A percentile compares a stretch with the other conserved stretches of the same genome.
Evolutionary conservation across 2,797 vertebrate species (phyloP).

Genomic region (Ctenopoma multispine): DNA sequence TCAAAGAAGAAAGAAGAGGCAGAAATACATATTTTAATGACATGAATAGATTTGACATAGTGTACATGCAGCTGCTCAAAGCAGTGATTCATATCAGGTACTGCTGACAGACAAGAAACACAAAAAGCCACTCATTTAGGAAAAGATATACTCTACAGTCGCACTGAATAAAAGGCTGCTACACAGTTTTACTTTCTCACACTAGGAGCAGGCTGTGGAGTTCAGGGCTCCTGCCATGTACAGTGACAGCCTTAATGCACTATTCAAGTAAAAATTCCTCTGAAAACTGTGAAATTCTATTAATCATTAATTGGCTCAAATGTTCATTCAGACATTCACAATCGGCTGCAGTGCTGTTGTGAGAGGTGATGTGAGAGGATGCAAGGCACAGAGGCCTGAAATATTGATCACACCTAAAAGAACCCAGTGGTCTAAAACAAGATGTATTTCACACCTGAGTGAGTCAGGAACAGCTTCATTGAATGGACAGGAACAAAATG

Average conservation of each 20-base stretch:
- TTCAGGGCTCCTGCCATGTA: background rate
- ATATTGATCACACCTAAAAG: slow-evolving; percentile 81
- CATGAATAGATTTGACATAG: slow-evolving; percentile 38
- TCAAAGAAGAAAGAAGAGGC: slow-evolving; percentile 5
- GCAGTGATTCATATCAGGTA: slow-evolving; percentile 32
- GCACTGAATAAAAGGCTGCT: slow-evolving; percentile 44
- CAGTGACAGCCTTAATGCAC: slow-evolving; percentile 58
- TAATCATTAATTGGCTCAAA: slow-evolving; percentile 70
- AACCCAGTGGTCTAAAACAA: slow-evolving; percentile 67
- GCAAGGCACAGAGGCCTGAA: slow-evolving; percentile 57
- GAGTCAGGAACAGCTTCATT: slow-evolving; percentile 62
- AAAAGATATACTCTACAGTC: slow-evolving; percentile 12
- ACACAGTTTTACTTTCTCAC: slow-evolving; percentile 47
- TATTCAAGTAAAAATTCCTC: slow-evolving; percentile 68
- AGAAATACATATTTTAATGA: slow-evolving; percentile 32
- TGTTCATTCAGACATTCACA: slow-evolving; percentile 74
- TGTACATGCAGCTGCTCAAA: background rate
- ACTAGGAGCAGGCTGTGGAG: slow-evolving; percentile 17
- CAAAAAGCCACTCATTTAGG: slow-evolving; percentile 36
- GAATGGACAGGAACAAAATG: slow-evolving; percentile 78
- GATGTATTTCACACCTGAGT: slow-evolving; percentile 76
- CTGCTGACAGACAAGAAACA: slow-evolving; percentile 38
- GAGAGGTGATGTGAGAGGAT: slow-evolving; percentile 58
- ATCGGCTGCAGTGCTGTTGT: slow-evolving; percentile 59
- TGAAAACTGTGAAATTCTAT: slow-evolving; percentile 69